Evolutionary conservation across 2,113 vertebrate species (phyloP).

Genomic region (Herpailurus yagouaroundi): DNA sequence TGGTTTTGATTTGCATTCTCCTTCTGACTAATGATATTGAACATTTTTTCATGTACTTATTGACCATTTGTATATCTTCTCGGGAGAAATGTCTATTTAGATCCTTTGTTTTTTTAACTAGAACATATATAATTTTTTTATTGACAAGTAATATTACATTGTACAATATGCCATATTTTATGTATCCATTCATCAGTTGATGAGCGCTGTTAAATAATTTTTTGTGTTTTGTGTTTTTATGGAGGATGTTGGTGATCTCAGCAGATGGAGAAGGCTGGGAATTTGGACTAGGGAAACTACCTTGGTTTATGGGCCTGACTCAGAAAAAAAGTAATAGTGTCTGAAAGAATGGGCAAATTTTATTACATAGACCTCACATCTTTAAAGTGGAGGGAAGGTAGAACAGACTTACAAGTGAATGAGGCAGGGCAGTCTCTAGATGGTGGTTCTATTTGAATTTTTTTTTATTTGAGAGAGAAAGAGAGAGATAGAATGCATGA

Average conservation of each 20-base stretch:
- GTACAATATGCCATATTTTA: background rate
- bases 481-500: no score
- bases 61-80: background rate
- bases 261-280: background rate
- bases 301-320: background rate
- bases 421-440: background rate
- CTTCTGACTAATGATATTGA: background rate
- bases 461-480: no score
- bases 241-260: background rate
- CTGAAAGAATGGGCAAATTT: background rate
- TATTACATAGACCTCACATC: background rate
- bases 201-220: background rate
- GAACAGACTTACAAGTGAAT: background rate
- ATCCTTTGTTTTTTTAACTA: background rate
- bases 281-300: background rate
- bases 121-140: background rate
- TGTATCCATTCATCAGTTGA: background rate
- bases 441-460: background rate
- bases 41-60: background rate
- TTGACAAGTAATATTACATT: background rate
- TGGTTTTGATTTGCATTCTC: background rate
- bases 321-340: background rate
- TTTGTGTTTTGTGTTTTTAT: background rate
- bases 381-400: background rate
- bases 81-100: background rate